Percentiles rank a stretch among this genome's conserved stretches.
Conservation (phyloP, 2,113 vertebrate genomes). For the Bufo gargarizans region DNA sequence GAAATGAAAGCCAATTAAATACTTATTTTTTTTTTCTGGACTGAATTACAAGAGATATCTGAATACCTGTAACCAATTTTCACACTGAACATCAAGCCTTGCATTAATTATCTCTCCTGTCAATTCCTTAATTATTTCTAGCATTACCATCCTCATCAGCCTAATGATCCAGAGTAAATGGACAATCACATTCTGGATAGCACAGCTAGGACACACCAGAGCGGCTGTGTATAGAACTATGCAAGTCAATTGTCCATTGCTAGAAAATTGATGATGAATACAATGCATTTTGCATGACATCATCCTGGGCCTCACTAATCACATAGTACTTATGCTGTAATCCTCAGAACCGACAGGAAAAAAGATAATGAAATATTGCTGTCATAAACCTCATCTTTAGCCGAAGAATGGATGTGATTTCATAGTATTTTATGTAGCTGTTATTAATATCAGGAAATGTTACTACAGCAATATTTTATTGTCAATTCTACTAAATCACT, state of each 20-base stretch:
- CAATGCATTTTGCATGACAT: conserved; percentile 18
- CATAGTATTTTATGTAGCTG: not conserved
- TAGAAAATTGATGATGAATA: conserved; percentile 1
- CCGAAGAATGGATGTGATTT: conserved; percentile 19
- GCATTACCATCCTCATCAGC: conserved; percentile 17
- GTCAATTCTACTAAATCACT: not conserved
- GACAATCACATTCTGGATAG: not conserved
- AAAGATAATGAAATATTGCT: conserved; percentile 38
- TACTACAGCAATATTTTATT: not conserved
- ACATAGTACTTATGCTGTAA: conserved; percentile 29
- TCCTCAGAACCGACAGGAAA: not conserved
- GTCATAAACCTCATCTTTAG: conserved; percentile 24
- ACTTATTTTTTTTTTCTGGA: no score
- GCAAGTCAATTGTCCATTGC: not conserved
- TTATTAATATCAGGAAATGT: not conserved
- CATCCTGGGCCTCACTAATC: conserved; percentile 8
- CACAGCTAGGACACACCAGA: not conserved
- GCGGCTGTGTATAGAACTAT: not conserved
- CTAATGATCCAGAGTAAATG: conserved; percentile 18
- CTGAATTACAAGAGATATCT: not conserved
- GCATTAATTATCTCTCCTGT: not conserved
- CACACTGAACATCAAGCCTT: not conserved
- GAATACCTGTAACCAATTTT: not conserved
- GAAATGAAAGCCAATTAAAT: no score
- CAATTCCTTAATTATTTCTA: conserved; percentile 22